Base-by-base conservation (phyloP, 1,140 invertebrate species). In the Eumeta japonica region DNA sequence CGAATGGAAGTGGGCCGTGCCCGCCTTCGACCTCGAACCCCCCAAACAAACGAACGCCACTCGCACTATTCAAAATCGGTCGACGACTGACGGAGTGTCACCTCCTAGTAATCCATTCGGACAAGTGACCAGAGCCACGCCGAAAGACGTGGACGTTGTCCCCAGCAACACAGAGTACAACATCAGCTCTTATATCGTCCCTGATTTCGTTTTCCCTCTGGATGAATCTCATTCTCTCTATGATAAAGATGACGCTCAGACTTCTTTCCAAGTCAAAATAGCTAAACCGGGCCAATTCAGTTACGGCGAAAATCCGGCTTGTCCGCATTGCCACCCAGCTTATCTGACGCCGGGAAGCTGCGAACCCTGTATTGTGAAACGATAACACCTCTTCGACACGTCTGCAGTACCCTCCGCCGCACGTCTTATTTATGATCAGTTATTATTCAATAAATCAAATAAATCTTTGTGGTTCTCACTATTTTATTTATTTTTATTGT, bases 1-100 rank as follows among this genome's bases (percentile, higher is more conserved):
- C 36, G 78, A 82, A 48, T 82, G 80, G 80, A 81, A 81, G 50
- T 81, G 79, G 80, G 80, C 80, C 10, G 74, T 79, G 10, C 80
- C 79, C 3, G 78, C 79, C 0, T 75, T 79, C 38, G 79, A 75
- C 17, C 50, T 81, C 10, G 74, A 79, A 44, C 79, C 77, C 20
- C 80, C 80, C 0, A 72, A 67, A 36, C 33, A 52, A 16, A 43
- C 41, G n/a, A 66, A 66, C 12, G 40, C 32, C 9, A 61, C 56
- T 11, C 55, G 56, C 45, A 13, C 41, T 28, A 9, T 41, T 31
- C 14, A 34, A 29, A 7, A 16, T 3, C 12, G 35, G 15, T n/a
- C 27, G 3, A 14, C 16, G 13, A 35, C n/a, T 24, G 12, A 24
- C 17, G n/a, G 11, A 10, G n/a, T n/a, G n/a, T n/a, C n/a, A n/a